Conservation (phyloP, 2,113 vertebrate genomes). For the Xiphophorus couchianus region DNA sequence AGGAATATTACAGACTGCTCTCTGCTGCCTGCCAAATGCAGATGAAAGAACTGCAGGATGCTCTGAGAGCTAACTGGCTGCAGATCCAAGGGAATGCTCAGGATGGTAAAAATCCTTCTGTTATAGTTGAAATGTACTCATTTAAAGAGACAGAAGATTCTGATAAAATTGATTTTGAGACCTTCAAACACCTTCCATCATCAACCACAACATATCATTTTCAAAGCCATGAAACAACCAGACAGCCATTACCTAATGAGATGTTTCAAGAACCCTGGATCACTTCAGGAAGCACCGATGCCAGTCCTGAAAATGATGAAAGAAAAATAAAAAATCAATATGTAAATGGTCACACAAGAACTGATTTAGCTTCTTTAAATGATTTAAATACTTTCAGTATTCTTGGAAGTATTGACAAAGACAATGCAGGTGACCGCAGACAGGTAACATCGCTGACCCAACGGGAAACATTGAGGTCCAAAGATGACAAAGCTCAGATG, state of each 20-base stretch:
- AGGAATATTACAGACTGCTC: conserved; percentile 56
- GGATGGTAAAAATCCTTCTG: background rate
- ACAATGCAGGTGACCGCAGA: conserved; percentile 8
- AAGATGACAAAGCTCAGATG: background rate
- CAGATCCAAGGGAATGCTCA: conserved; percentile 4
- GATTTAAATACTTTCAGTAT: background rate
- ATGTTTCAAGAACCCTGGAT: conserved; percentile 4
- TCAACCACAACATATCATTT: background rate
- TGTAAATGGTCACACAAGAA: background rate
- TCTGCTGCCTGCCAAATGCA: conserved; percentile 70
- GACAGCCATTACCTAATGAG: background rate
- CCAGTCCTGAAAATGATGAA: background rate
- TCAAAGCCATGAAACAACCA: conserved; percentile 1
- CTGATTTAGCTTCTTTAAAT: background rate
- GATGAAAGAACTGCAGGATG: conserved; percentile 70
- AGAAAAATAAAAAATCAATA: background rate
- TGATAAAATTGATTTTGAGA: background rate
- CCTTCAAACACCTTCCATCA: background rate
- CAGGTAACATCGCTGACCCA: background rate
- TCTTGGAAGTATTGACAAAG: background rate
- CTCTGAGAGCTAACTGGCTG: conserved; percentile 39
- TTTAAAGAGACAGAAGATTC: background rate
- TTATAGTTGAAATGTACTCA: background rate
- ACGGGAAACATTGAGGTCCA: conserved; percentile 7
- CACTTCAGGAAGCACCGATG: background rate